A percentile compares a stretch with the other conserved stretches of the same genome.
These are phyloP conservation scores for Probaryconus sp. DNA, from an alignment of 1,140 invertebrate species.

Conservation along the genomic window DNA sequence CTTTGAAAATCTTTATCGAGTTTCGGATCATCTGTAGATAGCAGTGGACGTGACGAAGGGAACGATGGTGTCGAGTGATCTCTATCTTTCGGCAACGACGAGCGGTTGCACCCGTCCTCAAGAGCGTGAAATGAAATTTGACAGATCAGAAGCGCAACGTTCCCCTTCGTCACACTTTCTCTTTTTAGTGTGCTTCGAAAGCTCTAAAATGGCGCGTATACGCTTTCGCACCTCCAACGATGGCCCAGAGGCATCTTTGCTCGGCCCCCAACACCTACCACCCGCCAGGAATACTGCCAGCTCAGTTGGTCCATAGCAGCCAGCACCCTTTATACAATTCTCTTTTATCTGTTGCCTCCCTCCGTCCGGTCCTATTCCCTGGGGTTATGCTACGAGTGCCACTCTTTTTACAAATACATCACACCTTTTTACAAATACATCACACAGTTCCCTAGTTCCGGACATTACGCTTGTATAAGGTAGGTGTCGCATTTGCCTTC, in stretches of 20 bases:
- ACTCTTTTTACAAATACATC: too few relatives aligned
- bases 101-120: slow-evolving; percentile 62
- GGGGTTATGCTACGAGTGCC: slow-evolving; percentile 74
- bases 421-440: slow-evolving; percentile 79
- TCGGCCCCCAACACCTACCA: slow-evolving; percentile 40
- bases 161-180: slow-evolving; percentile 38
- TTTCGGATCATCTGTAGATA: slow-evolving; percentile 56
- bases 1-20: slow-evolving; percentile 36
- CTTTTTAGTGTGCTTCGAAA: slow-evolving; percentile 42
- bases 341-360: slow-evolving; percentile 76
- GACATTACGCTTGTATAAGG: slow-evolving; percentile 59
- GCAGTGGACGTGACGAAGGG: slow-evolving; percentile 50
- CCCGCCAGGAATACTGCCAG: slow-evolving; percentile 22
- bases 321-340: slow-evolving; percentile 77
- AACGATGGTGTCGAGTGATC: slow-evolving; percentile 69
- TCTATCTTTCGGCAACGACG: slow-evolving; percentile 66
- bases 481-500: slow-evolving; percentile 75
- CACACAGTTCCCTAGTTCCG: slow-evolving; percentile 73
- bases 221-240: slow-evolving; percentile 66
- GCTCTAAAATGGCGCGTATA: slow-evolving; percentile 67
- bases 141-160: slow-evolving; percentile 73
- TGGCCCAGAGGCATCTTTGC: slow-evolving; percentile 71
- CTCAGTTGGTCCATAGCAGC: slow-evolving; percentile 53
- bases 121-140: slow-evolving; percentile 78
- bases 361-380: slow-evolving; percentile 69